These are phyloP conservation scores for Entomobrya proxima DNA, from an alignment of 2,888 invertebrate species.

Conservation along the genomic window DNA sequence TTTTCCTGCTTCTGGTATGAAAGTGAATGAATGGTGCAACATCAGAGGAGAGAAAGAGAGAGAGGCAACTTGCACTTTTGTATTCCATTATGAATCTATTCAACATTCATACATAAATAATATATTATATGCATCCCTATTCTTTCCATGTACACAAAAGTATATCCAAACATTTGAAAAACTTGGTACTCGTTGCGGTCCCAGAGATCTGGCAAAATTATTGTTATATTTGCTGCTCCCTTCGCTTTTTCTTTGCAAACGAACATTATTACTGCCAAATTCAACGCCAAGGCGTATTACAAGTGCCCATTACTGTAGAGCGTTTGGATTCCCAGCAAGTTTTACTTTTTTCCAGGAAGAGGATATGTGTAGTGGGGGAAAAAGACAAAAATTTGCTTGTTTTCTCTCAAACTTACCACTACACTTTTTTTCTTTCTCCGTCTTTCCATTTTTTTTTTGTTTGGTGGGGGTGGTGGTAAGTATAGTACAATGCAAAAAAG, in stretches of 20 bases:
- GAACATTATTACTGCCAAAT: constrained; percentile 38
- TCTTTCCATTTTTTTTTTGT: background rate
- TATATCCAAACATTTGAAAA: background rate
- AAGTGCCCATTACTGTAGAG: constrained; percentile 8
- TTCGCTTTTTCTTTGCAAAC: background rate
- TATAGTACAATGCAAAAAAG: background rate
- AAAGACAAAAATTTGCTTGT: constrained; percentile 49
- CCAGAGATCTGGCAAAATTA: constrained; percentile 11
- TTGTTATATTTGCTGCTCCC: constrained; percentile 21
- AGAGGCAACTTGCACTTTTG: constrained; percentile 43
- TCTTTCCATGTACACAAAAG: background rate
- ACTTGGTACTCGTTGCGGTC: background rate
- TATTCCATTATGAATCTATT: constrained; percentile 32
- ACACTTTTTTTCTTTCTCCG: background rate
- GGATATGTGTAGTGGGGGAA: background rate
- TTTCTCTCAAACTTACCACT: constrained; percentile 29
- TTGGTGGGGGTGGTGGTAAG: background rate
- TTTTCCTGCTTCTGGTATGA: constrained; percentile 31
- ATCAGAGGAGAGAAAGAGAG: no score
- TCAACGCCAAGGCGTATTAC: background rate
- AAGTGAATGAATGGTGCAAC: constrained; percentile 34
- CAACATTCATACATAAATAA: constrained; percentile 5
- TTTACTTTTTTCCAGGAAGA: background rate
- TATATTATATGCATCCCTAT: background rate
- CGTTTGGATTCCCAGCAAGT: background rate